These are phyloP conservation scores for Araneus ventricosus DNA, from an alignment of 1,140 invertebrate species.

Conservation along the genomic window DNA sequence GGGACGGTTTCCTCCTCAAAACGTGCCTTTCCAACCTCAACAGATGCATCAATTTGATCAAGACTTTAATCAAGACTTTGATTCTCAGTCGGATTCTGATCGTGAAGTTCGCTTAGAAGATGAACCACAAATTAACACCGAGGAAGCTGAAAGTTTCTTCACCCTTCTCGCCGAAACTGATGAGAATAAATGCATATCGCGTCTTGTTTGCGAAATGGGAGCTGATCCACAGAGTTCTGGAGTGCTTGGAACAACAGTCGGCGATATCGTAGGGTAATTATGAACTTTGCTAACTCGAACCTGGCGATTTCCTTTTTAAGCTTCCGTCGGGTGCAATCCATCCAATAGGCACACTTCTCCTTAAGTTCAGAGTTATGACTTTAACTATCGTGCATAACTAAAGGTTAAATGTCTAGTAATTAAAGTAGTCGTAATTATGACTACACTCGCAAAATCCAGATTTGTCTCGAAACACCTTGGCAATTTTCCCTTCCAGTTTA, in stretches of 20 bases:
- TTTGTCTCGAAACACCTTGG: too few relatives aligned
- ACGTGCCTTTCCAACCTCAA: neutral
- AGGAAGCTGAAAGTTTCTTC: conserved; percentile 72
- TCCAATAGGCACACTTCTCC: too few relatives aligned
- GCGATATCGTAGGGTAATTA: conserved; percentile 66
- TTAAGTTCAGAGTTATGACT: too few relatives aligned
- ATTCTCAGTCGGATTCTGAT: neutral
- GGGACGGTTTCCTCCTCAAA: neutral
- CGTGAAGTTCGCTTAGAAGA: conserved; percentile 51
- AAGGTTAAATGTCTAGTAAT: too few relatives aligned
- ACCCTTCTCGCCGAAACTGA: conserved; percentile 64
- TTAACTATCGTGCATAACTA: too few relatives aligned
- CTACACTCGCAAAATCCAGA: too few relatives aligned
- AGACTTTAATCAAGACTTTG: neutral
- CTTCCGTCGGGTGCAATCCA: too few relatives aligned
- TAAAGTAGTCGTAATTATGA: too few relatives aligned
- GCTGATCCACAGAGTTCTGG: conserved; percentile 55
- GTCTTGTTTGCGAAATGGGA: conserved; percentile 71
- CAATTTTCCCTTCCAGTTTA: too few relatives aligned
- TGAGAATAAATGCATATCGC: conserved; percentile 67
- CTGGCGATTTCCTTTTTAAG: too few relatives aligned
- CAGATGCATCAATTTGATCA: neutral
- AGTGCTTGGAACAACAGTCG: conserved; percentile 58
- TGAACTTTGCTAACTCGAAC: neutral
- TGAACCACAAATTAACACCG: conserved; percentile 30